Percentiles rank a stretch among this genome's conserved stretches.
phyloP scores from a whole-genome alignment of 2,797 vertebrate species.

The Syncerus caffer region DNA sequence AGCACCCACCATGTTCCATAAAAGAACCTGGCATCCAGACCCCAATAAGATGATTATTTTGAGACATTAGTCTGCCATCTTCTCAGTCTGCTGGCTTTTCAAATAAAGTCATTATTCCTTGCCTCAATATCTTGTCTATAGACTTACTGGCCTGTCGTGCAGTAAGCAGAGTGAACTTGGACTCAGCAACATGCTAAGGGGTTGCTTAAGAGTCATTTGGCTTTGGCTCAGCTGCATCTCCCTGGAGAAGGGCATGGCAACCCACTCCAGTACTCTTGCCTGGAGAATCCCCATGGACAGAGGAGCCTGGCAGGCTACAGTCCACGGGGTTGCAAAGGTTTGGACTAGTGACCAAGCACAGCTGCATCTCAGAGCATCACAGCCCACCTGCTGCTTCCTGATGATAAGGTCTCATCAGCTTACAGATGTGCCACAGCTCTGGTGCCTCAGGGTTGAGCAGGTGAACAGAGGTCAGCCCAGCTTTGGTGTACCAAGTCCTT shows the following conservation, averaged over 20 bases:
- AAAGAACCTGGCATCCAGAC: neutral
- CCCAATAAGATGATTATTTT: neutral
- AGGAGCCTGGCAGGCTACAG: neutral
- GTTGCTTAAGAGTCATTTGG: neutral
- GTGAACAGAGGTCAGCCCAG: neutral
- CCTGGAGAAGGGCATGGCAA: neutral
- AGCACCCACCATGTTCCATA: neutral
- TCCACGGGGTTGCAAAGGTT: neutral
- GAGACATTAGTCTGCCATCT: neutral
- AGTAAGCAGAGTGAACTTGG: neutral
- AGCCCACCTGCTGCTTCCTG: neutral
- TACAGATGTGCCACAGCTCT: neutral
- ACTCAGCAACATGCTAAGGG: neutral
- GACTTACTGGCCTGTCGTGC: neutral
- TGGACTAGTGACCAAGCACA: neutral
- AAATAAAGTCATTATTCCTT: neutral
- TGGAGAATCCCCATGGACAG: neutral
- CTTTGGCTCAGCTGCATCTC: neutral
- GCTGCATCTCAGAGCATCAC: neutral
- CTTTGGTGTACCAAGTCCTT: neutral
- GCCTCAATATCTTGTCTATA: neutral
- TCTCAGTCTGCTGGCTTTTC: neutral
- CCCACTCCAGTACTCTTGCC: neutral
- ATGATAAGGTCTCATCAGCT: neutral
- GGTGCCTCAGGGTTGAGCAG: neutral